Base-by-base conservation (phyloP, 2,113 vertebrate species). In the Aphyosemion australe region DNA sequence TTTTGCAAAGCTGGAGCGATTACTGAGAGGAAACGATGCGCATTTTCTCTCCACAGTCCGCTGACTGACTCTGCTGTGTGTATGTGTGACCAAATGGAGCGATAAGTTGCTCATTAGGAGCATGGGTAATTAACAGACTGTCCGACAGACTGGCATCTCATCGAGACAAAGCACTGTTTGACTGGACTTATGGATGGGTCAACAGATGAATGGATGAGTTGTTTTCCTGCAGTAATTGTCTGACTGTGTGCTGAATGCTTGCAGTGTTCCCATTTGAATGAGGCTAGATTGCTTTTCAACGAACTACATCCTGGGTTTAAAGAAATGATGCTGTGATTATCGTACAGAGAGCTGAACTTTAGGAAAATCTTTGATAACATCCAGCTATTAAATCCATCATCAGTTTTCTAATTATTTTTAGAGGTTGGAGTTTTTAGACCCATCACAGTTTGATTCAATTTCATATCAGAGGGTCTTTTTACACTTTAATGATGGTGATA, bases 111-210 rank as follows among this genome's bases (percentile, higher is more conserved):
- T 88, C 79, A 81, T 87, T 84, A 82, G 67, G 60, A 76, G 77
- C 61, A 57, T 15, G 41, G 34, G 49, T 72, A 8, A 34, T 83
- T 66, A 76, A 51, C 82, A 83, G 61, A 69, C 62, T 69, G 75
- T 63, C 42, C 10, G 5, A 15, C 64, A 55, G 65, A 74, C 45
- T 64, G 59, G 61, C 37, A 48, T 79, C 76, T 10, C 61, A 60
- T 13, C 0, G 13, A 79, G 53, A 86, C 87, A 90, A 85, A 86
- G 70, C 51, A 20, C 69, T 32, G 59, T 76, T 81, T 88, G 74
- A 85, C 65, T 75, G 66, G 52, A 74, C 72, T 61, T 68, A 75
- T 74, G 26, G 76, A 69, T 9, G 56, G 52, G 5, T 47, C 65
- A 62, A 54, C 41, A 37, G 54, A 74, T 66, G 51, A 76, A 68